A percentile compares a stretch with the other conserved stretches of the same genome.
Conservation (phyloP, 2,888 invertebrate species). For the Ceramica pisi region DNA sequence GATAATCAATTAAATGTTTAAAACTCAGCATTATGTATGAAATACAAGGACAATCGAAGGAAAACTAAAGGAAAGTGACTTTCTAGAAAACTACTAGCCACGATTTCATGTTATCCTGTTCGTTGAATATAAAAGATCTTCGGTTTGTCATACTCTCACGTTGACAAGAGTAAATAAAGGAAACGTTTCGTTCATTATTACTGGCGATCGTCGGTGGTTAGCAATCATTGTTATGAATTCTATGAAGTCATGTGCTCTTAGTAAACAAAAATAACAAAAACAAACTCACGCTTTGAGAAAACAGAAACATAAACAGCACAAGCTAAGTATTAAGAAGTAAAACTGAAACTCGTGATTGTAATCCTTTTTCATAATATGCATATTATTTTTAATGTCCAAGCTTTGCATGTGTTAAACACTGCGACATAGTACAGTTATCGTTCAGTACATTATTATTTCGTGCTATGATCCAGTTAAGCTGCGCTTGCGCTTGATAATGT, state of each 20-base stretch:
- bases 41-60: neutral
- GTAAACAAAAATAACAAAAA: constrained; percentile 3
- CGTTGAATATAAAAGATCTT: constrained; percentile 10
- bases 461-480: constrained; percentile 24
- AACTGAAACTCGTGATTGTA: neutral
- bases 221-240: neutral
- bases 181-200: neutral
- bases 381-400: neutral
- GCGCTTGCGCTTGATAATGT: constrained; percentile 47
- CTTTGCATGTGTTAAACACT: neutral
- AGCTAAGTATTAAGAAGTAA: neutral
- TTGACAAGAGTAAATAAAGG: neutral
- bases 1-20: neutral
- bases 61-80: constrained; percentile 28
- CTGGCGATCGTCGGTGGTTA: neutral
- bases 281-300: neutral
- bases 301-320: neutral
- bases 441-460: constrained; percentile 10
- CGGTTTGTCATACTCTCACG: constrained; percentile 20
- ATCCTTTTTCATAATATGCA: neutral
- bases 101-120: neutral
- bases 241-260: constrained; percentile 13
- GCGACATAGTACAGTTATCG: neutral
- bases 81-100: constrained; percentile 4
- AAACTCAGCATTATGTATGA: neutral